Evolutionary conservation across 2,888 invertebrate species (phyloP), one percentile per base, ranked within the genome.

Genomic region (Amblyjoppa fuscipennis): DNA sequence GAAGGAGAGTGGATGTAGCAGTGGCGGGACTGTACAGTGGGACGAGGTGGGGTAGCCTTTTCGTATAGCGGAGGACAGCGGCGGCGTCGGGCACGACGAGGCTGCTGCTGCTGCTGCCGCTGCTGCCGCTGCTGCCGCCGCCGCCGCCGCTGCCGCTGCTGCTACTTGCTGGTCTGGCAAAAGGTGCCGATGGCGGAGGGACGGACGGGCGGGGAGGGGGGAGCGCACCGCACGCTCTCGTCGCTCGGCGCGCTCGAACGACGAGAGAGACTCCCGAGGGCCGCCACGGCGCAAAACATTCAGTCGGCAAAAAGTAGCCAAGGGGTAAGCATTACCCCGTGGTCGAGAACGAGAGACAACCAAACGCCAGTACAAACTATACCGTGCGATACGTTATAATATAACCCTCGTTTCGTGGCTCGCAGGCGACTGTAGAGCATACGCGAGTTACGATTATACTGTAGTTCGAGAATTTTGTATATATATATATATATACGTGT

Each of bases 291-390:
- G 93, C 93, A 94, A 94, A 94, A 94, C 93, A 94, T 94, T 94
- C 93, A 94, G 94, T 94, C 93, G 93, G 94, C 94, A 94, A 94
- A 94, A 94, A 94, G 94, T 94, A 94, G 93, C 92, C 94, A 93
- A 93, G 93, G 94, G 93, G 93, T 94, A 91, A 93, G 91, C 93
- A 93, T 93, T 89, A 92, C 91, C 91, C 92, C 91, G 90, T 88
- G 90, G 90, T 83, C 85, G 90, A 89, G 88, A 90, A 89, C 81
- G 61, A 41, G 34, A 49, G 84, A 85, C 84, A 87, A 11, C 75
- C 56, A 51, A 71, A 70, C 53, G 61, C 70, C 70, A 25, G 45
- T 49, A 59, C 45, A 34, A 68, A 3, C 41, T 66, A 45, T 70
- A 49, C 66, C 45, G 74, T 70, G 81, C 68, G 81, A 59, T 64